Evolutionary conservation across 2,888 invertebrate species (phyloP), one percentile per base, ranked within the genome.

Genomic region (Amphimallon solstitiale): DNA sequence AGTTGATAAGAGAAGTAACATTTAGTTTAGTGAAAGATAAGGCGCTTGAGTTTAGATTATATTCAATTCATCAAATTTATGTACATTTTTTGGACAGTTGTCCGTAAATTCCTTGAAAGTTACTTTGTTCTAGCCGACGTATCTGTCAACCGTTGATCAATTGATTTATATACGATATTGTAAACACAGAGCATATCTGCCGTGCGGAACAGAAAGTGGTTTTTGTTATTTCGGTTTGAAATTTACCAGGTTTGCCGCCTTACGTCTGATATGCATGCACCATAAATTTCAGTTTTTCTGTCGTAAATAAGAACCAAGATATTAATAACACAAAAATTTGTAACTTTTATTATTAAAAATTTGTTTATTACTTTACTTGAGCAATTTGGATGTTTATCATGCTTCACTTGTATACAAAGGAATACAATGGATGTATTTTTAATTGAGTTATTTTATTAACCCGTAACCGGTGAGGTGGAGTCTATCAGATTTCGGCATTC

Each of bases 11-110:
- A 49, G 49, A 5, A 34, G 14, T 12, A 49, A 34, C 49, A 29
- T 29, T 29, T 29, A 34, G 29, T 49, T 49, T 29, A 29, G 49
- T 29, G 5, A 23, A 49, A 34, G 29, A 29, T 29, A 29, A 29
- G 49, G 29, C 12, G 14, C 9, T 49, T 12, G 1, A 7, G 49
- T 52, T 37, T 65, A 65, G 38, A 59, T 65, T 65, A 34, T 38
- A 12, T 37, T 56, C 49, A 43, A 59, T 59, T 65, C 56, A 65
- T 65, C 34, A 60, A 60, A 29, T 35, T 43, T 61, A 21, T 34
- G 29, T 45, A 49, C 34, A 34, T 29, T 12, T 34, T 49, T 23
- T 14, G n/a, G 49, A 49, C 49, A 49, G 49, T 49, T 49, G 49
- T 29, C 49, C 29, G 49, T 49, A 23, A 12, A 49, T 49, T 49